Conservation (phyloP, 2,113 vertebrate species). For the Equus przewalskii region DNA sequence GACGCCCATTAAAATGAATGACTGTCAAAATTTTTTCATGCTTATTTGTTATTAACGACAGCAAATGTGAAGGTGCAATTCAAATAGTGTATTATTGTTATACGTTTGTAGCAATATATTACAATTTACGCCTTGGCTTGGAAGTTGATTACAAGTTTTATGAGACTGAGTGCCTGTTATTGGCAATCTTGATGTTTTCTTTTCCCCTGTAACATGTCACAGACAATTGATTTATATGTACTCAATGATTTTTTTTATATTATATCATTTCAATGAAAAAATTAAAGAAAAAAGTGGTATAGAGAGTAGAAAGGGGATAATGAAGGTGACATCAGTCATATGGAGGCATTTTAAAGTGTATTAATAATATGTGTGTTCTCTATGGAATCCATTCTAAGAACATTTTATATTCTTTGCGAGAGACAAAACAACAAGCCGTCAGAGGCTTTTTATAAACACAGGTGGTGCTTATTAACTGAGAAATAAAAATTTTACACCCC, state of each 20-base stretch:
- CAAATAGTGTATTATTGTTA: constrained; percentile 77
- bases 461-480: constrained; percentile 82
- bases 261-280: constrained; percentile 81
- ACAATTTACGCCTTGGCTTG: constrained; percentile 80
- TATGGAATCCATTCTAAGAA: constrained; percentile 47
- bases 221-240: constrained; percentile 84
- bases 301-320: constrained; percentile 50
- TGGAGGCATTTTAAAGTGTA: constrained; percentile 16
- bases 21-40: constrained; percentile 66
- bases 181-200: constrained; percentile 79
- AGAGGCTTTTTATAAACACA: constrained; percentile 80
- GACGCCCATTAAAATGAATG: constrained; percentile 78
- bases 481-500: constrained; percentile 83
- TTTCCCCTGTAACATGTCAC: constrained; percentile 80
- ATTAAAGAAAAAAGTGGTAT: constrained; percentile 73
- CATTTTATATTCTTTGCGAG: constrained; percentile 71
- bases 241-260: constrained; percentile 81
- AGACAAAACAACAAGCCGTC: constrained; percentile 76
- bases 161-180: constrained; percentile 81
- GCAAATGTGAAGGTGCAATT: constrained; percentile 77
- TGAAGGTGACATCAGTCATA: constrained; percentile 23
- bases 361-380: constrained; percentile 54
- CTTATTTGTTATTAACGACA: constrained; percentile 82
- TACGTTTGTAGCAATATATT: constrained; percentile 76
- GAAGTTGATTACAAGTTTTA: constrained; percentile 83